These are phyloP conservation scores for Chaetophractus vellerosus DNA, from an alignment of 2,797 vertebrate species.

Conservation along the genomic window DNA sequence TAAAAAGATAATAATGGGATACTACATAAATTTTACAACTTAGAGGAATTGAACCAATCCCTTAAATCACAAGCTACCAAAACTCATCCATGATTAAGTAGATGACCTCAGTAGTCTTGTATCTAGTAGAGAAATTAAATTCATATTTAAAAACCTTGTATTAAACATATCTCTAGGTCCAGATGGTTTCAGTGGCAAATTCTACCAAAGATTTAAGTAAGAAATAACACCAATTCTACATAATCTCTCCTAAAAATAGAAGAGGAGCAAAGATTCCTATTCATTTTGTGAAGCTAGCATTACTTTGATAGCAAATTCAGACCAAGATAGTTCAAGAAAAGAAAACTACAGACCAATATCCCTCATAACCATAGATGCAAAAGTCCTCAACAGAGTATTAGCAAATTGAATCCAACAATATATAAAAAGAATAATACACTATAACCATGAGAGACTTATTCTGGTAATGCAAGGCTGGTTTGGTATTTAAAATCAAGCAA, in stretches of 20 bases:
- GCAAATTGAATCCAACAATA: neutral
- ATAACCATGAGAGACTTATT: neutral
- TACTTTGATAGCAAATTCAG: neutral
- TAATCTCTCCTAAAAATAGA: neutral
- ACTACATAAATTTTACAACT: constrained; percentile 28
- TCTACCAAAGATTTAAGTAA: neutral
- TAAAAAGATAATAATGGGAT: constrained; percentile 51
- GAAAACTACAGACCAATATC: neutral
- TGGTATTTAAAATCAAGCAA: neutral
- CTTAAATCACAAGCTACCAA: constrained; percentile 49
- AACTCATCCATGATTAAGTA: constrained; percentile 63
- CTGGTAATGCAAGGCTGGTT: neutral
- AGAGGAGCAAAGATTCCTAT: neutral
- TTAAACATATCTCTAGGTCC: neutral
- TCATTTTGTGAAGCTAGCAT: neutral
- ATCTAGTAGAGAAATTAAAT: constrained; percentile 39
- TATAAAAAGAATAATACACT: neutral
- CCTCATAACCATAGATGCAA: neutral
- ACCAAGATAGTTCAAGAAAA: neutral
- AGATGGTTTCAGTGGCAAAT: neutral
- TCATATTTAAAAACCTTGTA: neutral
- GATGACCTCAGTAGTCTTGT: constrained; percentile 42
- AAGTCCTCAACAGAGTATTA: neutral
- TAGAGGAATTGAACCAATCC: constrained; percentile 21
- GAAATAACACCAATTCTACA: neutral